A percentile compares a stretch with the other conserved stretches of the same genome.
Evolutionary conservation across 2,888 invertebrate genomes (phyloP).

Genomic region (Galeopsomyia nigrocyanea): DNA sequence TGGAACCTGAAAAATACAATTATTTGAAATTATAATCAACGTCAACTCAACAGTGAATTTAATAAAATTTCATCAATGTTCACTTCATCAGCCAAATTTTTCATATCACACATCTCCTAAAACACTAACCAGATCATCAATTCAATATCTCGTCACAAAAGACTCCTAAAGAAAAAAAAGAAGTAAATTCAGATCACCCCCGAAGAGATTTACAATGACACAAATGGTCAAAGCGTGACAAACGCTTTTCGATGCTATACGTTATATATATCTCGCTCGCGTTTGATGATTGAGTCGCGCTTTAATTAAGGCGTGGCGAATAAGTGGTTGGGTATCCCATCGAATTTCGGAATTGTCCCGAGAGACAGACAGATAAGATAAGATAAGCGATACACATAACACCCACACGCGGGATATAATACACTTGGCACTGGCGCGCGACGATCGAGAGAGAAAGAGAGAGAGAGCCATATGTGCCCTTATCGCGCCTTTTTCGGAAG

Average conservation of each 20-base stretch:
- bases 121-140: no score
- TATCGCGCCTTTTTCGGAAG: neutral
- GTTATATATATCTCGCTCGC: neutral
- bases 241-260: neutral
- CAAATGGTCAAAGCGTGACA: no score
- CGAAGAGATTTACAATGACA: neutral
- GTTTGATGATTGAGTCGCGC: conserved; percentile 35
- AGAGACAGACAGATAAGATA: neutral
- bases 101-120: neutral
- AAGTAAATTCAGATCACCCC: neutral
- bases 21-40: no score
- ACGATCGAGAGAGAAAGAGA: no score
- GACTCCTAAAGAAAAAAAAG: no score
- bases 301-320: conserved; percentile 65
- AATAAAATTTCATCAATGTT: no score
- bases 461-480: no score
- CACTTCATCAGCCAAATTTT: no score
- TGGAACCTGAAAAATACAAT: no score
- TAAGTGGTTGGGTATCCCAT: conserved; percentile 37
- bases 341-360: neutral
- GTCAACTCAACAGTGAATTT: no score
- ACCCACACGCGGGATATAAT: conserved; percentile 49
- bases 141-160: no score
- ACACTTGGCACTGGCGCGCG: conserved; percentile 17
- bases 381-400: conserved; percentile 24